These are phyloP conservation scores for Saturnia japonica DNA, from an alignment of 2,888 invertebrate species.

Conservation along the genomic window DNA sequence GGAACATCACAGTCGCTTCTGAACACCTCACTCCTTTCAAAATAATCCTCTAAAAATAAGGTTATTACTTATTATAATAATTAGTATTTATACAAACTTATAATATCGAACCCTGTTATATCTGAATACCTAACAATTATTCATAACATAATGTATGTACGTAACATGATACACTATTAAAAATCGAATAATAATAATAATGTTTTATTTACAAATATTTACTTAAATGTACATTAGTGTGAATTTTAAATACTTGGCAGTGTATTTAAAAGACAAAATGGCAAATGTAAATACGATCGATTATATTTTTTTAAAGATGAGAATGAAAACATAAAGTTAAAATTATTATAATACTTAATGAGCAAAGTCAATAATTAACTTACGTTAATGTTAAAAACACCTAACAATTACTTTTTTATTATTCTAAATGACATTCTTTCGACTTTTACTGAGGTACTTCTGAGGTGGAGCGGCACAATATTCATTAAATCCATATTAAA, in stretches of 20 bases:
- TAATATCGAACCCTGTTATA: slow-evolving; percentile 12
- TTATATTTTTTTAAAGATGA: not conserved
- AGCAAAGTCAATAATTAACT: not conserved
- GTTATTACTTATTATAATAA: not conserved
- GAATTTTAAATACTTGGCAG: slow-evolving; percentile 14
- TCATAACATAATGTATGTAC: slow-evolving; percentile 8
- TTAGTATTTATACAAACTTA: not conserved
- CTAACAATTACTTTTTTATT: slow-evolving; percentile 27
- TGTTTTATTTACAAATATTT: slow-evolving; percentile 13
- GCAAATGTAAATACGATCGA: not conserved
- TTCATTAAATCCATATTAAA: slow-evolving; percentile 48
- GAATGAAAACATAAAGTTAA: not conserved
- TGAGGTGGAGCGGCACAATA: slow-evolving; percentile 34
- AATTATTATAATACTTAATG: not conserved
- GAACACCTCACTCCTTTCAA: slow-evolving; percentile 34
- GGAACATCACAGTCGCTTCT: slow-evolving; percentile 68
- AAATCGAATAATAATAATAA: not conserved
- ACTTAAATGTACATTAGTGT: not conserved
- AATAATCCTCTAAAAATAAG: not conserved
- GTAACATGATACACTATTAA: not conserved
- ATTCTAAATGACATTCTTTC: slow-evolving; percentile 26
- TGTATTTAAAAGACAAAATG: slow-evolving; percentile 1
- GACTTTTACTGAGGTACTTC: not conserved
- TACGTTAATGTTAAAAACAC: not conserved
- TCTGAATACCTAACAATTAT: not conserved